Evolutionary conservation across 2,797 vertebrate genomes (phyloP).

Genomic region (Fistularia commersonii): DNA sequence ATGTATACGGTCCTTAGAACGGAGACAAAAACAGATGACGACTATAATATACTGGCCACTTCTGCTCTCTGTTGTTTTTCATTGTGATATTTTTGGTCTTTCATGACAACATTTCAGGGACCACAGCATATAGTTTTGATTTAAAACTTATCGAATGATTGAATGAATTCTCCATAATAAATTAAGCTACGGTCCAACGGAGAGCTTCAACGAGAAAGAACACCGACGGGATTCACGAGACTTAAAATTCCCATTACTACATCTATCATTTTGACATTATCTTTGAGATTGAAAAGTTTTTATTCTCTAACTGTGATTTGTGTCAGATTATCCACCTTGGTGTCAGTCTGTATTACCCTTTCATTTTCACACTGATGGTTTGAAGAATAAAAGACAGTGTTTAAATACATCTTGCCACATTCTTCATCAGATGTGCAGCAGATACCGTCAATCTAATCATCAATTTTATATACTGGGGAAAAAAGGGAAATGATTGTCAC

Average conservation of each 20-base stretch:
- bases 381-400: slow-evolving; percentile 71
- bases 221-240: slow-evolving; percentile 27
- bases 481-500: slow-evolving; percentile 16
- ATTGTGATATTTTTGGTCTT: slow-evolving; percentile 42
- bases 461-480: slow-evolving; percentile 34
- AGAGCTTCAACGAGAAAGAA: slow-evolving; percentile 3
- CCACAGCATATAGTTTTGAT: no score
- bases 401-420: slow-evolving; percentile 53
- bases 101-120: slow-evolving; percentile 17
- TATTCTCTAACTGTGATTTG: slow-evolving; percentile 56
- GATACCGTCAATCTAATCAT: slow-evolving; percentile 60
- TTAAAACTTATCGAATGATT: no score
- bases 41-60: slow-evolving; percentile 53
- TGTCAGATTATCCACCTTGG: slow-evolving; percentile 66
- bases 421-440: slow-evolving; percentile 56
- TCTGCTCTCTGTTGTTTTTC: slow-evolving; percentile 61
- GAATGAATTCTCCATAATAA: slow-evolving; percentile 8
- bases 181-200: slow-evolving; percentile 12
- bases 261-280: slow-evolving; percentile 54
- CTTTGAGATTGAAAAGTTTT: slow-evolving; percentile 56
- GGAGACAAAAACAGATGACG: slow-evolving; percentile 76
- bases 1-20: slow-evolving; percentile 78
- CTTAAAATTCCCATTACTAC: slow-evolving; percentile 36
- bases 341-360: slow-evolving; percentile 61
- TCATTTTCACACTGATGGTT: slow-evolving; percentile 61